Conservation (phyloP, 2,797 vertebrate genomes). For the Spondyliosoma cantharus region DNA sequence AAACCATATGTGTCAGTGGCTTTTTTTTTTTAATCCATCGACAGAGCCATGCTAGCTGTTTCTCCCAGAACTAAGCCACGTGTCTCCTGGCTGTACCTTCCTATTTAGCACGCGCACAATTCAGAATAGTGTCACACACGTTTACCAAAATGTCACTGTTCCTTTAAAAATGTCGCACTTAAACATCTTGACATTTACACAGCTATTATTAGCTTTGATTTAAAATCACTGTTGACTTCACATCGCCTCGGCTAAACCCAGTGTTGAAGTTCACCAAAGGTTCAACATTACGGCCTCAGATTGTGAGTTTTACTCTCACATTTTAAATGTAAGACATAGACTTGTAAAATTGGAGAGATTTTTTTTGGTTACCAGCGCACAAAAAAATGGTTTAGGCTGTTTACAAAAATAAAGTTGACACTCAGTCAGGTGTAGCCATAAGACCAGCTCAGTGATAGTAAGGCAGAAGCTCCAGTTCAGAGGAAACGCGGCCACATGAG, state of each 20-base stretch:
- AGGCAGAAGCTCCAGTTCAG: not conserved
- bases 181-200: not conserved
- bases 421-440: not conserved
- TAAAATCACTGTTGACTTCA: not conserved
- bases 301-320: constrained; percentile 3
- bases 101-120: not conserved
- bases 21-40: not conserved
- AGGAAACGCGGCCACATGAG: not conserved
- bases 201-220: not conserved
- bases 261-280: not conserved
- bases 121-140: not conserved
- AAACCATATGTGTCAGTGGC: not conserved
- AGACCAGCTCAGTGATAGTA: constrained; percentile 1
- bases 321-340: not conserved
- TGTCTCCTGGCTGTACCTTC: not conserved
- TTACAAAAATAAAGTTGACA: constrained; percentile 2
- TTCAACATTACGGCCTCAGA: not conserved
- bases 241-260: not conserved
- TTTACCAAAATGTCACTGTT: not conserved
- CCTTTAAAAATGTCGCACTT: not conserved
- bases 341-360: not conserved
- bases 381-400: too few relatives aligned
- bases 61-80: not conserved
- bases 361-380: not conserved
- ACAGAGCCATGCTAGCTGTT: not conserved